Percentiles rank a stretch among this genome's conserved stretches.
Evolutionary conservation across 2,797 vertebrate genomes (phyloP).

Genomic region (Eulemur coronatus): DNA sequence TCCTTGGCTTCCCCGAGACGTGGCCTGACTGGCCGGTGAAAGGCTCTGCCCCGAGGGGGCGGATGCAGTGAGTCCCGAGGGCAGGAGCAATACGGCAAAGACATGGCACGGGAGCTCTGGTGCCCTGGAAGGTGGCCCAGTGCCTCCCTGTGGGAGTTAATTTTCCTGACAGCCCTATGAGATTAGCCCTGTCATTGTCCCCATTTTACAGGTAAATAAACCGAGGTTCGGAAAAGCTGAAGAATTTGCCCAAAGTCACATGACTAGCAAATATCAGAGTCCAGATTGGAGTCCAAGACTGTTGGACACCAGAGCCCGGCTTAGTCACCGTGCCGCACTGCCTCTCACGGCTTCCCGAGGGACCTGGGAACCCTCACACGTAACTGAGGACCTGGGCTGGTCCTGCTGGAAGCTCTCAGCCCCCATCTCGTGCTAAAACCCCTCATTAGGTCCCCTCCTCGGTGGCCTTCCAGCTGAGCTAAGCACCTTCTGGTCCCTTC

Average conservation of each 20-base stretch:
- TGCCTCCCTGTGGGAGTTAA: fast-evolving
- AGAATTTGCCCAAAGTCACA: fast-evolving
- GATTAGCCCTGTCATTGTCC: fast-evolving
- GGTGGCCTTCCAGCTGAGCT: neutral
- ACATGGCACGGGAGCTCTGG: fast-evolving
- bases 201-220: neutral
- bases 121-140: too few species aligned
- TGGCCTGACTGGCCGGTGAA: too few species aligned
- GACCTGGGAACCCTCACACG: neutral
- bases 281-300: neutral
- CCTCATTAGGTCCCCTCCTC: neutral
- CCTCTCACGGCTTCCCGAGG: neutral
- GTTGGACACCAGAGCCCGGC: neutral
- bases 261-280: neutral
- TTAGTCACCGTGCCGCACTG: neutral
- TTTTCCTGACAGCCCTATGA: neutral
- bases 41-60: neutral
- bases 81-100: neutral
- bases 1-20: neutral
- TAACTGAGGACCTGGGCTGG: neutral
- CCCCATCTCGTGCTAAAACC: neutral
- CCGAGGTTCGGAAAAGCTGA: fast-evolving
- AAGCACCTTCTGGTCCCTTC: neutral
- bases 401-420: neutral
- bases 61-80: neutral